Base-by-base conservation (phyloP, 2,113 vertebrate genomes). In the Apodemus speciosus region DNA sequence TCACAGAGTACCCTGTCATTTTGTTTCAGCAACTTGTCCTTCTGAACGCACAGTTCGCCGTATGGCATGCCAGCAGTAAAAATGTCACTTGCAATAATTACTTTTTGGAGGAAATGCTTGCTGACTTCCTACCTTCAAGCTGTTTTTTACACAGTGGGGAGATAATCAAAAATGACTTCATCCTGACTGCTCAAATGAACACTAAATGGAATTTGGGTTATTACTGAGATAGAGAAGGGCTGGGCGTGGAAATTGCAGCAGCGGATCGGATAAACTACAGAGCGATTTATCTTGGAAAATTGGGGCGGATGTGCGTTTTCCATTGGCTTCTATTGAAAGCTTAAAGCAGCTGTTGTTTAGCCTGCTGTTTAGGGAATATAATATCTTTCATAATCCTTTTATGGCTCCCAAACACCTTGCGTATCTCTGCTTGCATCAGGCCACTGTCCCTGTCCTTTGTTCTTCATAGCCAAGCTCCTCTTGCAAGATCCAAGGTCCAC, bases 121-220 rank as follows among this genome's bases (percentile, higher is more conserved):
- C 98, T 99, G 99, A 99, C 99, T 98, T 98, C 98, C 98, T 98
- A 98, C 98, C 98, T 98, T 98, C 98, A 98, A 98, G 98, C 98
- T 98, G 99, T 99, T 99, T 99, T 99, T 99, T 98, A 98, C 99
- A 98, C 99, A 99, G 99, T 99, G 97, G 99, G 99, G 98, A 99
- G 99, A 99, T 99, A 99, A 99, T 99, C 98, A 99, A 99, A 99
- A 99, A 99, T 99, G 99, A 99, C 99, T 99, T 99, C 99, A 99
- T 99, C 99, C 99, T 98, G 99, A 99, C 99, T 99, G 99, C 99
- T 99, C 99, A 99, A 99, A 99, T 99, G 99, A 99, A 99, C 99
- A 98, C 99, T 99, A 98, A 98, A 98, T 98, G 98, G 98, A 98
- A 98, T 98, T 98, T 98, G 98, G 98, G 98, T 98, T 98, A 98